A percentile compares a stretch with the other conserved stretches of the same genome.
phyloP scores from a whole-genome alignment of 2,113 vertebrate species.

The Hippocampus comes region DNA sequence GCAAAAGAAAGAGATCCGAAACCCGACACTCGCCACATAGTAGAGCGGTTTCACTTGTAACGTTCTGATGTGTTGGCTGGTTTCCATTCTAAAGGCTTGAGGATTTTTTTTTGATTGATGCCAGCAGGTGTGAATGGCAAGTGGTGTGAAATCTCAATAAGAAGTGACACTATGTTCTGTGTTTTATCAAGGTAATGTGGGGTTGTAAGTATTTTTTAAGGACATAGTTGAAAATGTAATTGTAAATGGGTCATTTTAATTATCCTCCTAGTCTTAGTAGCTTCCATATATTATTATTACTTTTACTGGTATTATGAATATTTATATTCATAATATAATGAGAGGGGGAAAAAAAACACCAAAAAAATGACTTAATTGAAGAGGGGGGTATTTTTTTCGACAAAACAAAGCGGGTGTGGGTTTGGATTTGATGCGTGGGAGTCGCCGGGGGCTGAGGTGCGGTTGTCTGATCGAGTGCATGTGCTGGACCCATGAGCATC shows the following conservation, averaged over 20 bases:
- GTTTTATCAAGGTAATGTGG: neutral
- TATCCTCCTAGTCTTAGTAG: neutral
- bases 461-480: conserved; percentile 31
- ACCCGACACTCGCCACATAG: conserved; percentile 3
- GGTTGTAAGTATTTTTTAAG: too few relatives aligned
- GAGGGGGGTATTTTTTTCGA: conserved; percentile 34
- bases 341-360: neutral
- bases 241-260: neutral
- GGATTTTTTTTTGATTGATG: conserved; percentile 1
- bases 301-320: neutral
- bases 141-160: neutral
- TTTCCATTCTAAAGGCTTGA: conserved; percentile 10
- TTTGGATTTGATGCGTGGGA: conserved; percentile 62
- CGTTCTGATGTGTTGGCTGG: conserved; percentile 13
- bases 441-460: conserved; percentile 51
- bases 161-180: neutral
- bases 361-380: conserved; percentile 3
- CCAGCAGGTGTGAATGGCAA: conserved; percentile 10
- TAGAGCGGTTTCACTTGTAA: conserved; percentile 33
- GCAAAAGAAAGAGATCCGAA: conserved; percentile 7
- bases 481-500: conserved; percentile 27
- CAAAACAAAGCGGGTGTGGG: conserved; percentile 15
- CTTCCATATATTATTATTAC: neutral
- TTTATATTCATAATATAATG: too few relatives aligned
- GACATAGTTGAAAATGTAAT: too few relatives aligned